These are phyloP conservation scores for Champsocephalus esox DNA, from an alignment of 2,797 vertebrate species.

Conservation along the genomic window DNA sequence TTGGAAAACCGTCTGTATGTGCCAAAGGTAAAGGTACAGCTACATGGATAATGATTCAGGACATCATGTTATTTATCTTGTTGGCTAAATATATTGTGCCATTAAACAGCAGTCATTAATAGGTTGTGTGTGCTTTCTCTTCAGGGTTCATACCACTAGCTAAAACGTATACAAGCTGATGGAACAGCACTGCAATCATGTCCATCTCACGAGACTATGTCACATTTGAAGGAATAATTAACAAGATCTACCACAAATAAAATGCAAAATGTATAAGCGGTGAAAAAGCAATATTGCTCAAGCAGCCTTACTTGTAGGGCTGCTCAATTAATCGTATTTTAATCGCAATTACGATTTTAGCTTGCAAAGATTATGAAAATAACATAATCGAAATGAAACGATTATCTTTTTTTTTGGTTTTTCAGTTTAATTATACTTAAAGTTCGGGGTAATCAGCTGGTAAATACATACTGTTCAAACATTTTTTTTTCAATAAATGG, in stretches of 20 bases:
- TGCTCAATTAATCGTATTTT: too few relatives aligned
- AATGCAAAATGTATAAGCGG: background rate
- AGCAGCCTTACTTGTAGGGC: too few relatives aligned
- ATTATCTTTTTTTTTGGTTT: too few relatives aligned
- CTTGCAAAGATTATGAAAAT: too few relatives aligned
- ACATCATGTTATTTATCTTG: background rate
- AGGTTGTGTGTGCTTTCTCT: background rate
- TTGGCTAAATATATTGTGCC: background rate
- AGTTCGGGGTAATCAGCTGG: too few relatives aligned
- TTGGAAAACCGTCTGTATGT: constrained; percentile 30
- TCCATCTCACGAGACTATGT: background rate
- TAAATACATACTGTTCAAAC: too few relatives aligned
- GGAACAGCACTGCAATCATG: too few relatives aligned
- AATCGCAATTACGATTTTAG: too few relatives aligned
- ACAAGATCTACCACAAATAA: background rate
- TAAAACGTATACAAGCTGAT: background rate
- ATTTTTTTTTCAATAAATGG: too few relatives aligned
- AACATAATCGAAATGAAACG: too few relatives aligned
- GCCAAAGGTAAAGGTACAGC: constrained; percentile 33
- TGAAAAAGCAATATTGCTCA: background rate
- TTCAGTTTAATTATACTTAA: too few relatives aligned
- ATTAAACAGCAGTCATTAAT: background rate
- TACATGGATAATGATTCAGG: background rate
- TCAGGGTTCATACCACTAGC: background rate
- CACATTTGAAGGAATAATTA: background rate